phyloP scores from a whole-genome alignment of 2,113 vertebrate genomes.

The Catharus bicknelli region DNA sequence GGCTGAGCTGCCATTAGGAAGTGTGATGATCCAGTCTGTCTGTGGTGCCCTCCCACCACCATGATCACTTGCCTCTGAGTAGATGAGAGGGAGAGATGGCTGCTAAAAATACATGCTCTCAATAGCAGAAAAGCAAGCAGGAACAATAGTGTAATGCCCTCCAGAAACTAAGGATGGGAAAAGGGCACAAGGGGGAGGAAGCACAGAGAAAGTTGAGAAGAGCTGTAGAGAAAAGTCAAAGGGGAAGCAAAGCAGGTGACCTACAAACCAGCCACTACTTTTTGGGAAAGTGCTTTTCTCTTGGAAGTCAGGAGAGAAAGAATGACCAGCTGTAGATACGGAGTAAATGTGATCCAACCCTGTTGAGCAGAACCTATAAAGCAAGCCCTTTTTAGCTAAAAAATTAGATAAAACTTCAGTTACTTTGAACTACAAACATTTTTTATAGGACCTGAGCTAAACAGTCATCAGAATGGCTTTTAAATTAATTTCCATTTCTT shows the following conservation, averaged over 20 bases:
- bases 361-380: neutral
- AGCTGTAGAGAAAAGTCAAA: neutral
- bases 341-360: neutral
- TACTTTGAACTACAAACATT: neutral
- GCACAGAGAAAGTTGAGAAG: neutral
- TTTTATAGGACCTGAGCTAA: neutral
- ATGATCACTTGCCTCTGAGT: neutral
- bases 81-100: neutral
- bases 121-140: neutral
- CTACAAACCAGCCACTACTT: conserved; percentile 1
- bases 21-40: neutral
- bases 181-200: neutral
- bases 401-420: neutral
- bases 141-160: neutral
- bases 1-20: neutral
- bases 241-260: conserved; percentile 3
- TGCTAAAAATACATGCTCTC: conserved; percentile 32
- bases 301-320: neutral
- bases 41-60: neutral
- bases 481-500: neutral
- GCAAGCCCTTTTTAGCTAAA: neutral
- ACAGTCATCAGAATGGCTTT: neutral
- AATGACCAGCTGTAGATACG: neutral
- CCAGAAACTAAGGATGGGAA: neutral
- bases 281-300: neutral